Evolutionary conservation across 2,797 vertebrate genomes (phyloP).

Genomic region (Clarias fuscus): DNA sequence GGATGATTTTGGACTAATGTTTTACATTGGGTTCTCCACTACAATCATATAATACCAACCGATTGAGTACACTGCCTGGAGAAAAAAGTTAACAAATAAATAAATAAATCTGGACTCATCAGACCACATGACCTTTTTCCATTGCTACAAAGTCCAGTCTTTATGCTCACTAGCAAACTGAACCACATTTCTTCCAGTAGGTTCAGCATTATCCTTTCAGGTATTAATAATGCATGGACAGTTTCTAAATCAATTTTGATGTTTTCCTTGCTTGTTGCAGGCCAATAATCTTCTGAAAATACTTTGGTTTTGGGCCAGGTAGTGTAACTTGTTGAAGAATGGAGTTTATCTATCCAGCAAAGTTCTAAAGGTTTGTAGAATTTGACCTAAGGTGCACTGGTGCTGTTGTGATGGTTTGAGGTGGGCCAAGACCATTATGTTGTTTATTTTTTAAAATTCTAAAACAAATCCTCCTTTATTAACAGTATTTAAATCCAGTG

Average conservation of each 20-base stretch:
- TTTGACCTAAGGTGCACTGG: neutral
- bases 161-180: too few species aligned
- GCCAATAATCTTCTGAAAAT: too few species aligned
- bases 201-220: too few species aligned
- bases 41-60: neutral
- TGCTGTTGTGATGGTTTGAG: neutral
- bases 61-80: neutral
- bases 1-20: neutral
- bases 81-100: too few species aligned
- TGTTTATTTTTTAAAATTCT: neutral
- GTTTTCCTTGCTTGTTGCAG: too few species aligned
- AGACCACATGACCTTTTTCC: too few species aligned
- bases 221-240: too few species aligned
- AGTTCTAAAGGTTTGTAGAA: constrained; percentile 1
- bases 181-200: too few species aligned
- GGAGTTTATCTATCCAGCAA: neutral
- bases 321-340: neutral
- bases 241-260: too few species aligned
- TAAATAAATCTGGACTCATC: too few species aligned
- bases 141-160: too few species aligned
- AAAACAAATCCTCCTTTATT: neutral
- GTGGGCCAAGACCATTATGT: neutral
- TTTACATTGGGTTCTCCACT: neutral
- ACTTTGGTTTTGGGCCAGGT: too few species aligned
- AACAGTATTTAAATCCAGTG: neutral